A percentile compares a stretch with the other conserved stretches of the same genome.
These are phyloP conservation scores for Temnopleurus reevesii DNA, from an alignment of 53 echinoderm and acorn worm species.

Conservation along the genomic window DNA sequence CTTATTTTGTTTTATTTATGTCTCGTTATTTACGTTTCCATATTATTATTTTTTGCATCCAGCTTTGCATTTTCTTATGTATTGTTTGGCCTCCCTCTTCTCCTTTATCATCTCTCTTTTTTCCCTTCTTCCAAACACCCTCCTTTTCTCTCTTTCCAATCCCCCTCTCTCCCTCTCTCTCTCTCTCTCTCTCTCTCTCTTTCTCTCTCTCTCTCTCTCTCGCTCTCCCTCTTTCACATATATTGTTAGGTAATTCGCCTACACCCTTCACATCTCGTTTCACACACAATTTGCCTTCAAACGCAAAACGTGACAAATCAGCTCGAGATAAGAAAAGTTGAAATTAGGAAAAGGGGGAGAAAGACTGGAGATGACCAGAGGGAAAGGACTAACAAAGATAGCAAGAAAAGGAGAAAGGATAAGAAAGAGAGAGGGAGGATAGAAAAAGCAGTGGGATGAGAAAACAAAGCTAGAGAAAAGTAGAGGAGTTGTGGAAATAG, in stretches of 20 bases:
- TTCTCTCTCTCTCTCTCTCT: not conserved
- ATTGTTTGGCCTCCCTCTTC: no score
- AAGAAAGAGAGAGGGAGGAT: not conserved
- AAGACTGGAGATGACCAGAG: no score
- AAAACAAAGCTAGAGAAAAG: not conserved
- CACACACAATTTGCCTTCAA: constrained; percentile 39
- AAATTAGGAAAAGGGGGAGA: not conserved
- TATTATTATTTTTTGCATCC: no score
- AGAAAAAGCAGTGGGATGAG: not conserved
- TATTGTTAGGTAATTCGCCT: not conserved
- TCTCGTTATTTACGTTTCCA: no score
- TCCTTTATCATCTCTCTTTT: no score
- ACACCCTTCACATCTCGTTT: constrained; percentile 36
- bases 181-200: not conserved
- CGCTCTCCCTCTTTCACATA: not conserved
- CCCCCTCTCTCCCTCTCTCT: not conserved
- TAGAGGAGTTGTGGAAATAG: not conserved
- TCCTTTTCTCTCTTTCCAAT: no score
- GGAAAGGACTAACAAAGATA: not conserved
- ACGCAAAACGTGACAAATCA: constrained; percentile 26
- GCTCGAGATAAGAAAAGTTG: not conserved
- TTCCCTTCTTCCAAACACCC: no score
- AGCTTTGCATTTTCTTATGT: no score
- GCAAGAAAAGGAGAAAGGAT: not conserved
- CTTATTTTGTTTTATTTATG: no score